Conservation (phyloP, 2,888 invertebrate genomes). For the Exocentrus adspersus region DNA sequence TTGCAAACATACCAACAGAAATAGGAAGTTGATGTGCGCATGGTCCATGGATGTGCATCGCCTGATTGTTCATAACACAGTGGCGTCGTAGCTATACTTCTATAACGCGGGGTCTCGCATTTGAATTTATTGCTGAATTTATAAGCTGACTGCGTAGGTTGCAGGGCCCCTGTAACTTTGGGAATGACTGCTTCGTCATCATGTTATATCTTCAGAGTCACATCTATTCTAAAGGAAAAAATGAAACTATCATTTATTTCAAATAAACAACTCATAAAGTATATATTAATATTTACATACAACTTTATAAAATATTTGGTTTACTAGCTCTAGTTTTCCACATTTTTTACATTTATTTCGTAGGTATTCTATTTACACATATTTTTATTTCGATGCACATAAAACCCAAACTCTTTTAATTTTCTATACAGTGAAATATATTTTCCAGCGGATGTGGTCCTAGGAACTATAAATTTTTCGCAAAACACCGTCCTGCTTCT, state of each 20-base stretch:
- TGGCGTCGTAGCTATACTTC: too few species aligned
- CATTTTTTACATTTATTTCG: background rate
- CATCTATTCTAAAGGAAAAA: too few species aligned
- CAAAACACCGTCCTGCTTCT: slow-evolving; percentile 77
- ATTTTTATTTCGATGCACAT: slow-evolving; percentile 62
- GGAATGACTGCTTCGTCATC: too few species aligned
- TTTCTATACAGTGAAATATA: slow-evolving; percentile 85
- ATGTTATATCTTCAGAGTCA: too few species aligned
- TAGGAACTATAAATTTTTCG: slow-evolving; percentile 82
- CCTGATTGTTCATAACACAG: too few species aligned
- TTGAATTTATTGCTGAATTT: too few species aligned
- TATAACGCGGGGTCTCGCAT: too few species aligned
- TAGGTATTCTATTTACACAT: slow-evolving; percentile 13
- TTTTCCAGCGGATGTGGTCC: slow-evolving; percentile 84
- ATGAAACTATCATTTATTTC: background rate
- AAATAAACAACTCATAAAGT: background rate
- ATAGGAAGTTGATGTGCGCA: too few species aligned
- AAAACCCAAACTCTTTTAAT: slow-evolving; percentile 68
- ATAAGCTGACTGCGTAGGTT: too few species aligned
- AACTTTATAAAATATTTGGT: background rate
- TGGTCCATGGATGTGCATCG: too few species aligned
- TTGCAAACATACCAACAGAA: too few species aligned
- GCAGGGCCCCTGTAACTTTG: too few species aligned
- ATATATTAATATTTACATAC: background rate
- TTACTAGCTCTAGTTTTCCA: background rate